Evolutionary conservation across 1,140 invertebrate genomes (phyloP), one percentile per base, ranked within the genome.

Genomic region (Sweltsa coloradensis): DNA sequence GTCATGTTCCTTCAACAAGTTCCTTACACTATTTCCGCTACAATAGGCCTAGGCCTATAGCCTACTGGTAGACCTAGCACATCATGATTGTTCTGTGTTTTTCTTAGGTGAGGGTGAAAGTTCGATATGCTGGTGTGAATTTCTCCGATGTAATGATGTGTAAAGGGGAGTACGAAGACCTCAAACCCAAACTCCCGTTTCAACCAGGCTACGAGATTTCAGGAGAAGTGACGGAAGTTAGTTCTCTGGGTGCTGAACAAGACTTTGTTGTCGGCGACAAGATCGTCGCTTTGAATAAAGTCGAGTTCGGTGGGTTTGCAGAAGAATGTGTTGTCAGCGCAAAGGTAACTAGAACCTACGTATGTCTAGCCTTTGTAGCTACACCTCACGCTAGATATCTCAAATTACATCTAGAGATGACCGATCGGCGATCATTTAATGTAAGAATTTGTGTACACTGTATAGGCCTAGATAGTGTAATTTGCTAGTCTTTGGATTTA

Each of bases 51-150:
- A n/a, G n/a, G n/a, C n/a, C n/a, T n/a, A n/a, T n/a, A n/a, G n/a
- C n/a, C 13, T 16, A 31, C 23, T 25, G 16, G 16, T 19, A 40
- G 13, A 22, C 19, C 7, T 21, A 16, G 29, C 11, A 29, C 39
- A n/a, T n/a, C 2, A n/a, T 47, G 47, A 7, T 42, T 44, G 52
- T 27, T 39, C 50, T 39, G 43, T 41, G 41, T 50, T 41, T 55
- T 22, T 53, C 53, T 18, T 40, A 78, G 76, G 69, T 79, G 23
- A 51, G 75, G 19, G 67, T 80, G 19, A 65, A 69, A 45, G 69
- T 78, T 9, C 62, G 72, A 51, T 70, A 66, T 40, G 75, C 73
- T 56, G 70, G 74, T 14, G 60, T 79, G n/a, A 79, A 79, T 60
- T 67, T 68, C 43, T 64, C 72, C 3, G 76, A 80, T 60, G 57